phyloP scores from a whole-genome alignment of 1,140 invertebrate genomes.

The Drosophila leontia region DNA sequence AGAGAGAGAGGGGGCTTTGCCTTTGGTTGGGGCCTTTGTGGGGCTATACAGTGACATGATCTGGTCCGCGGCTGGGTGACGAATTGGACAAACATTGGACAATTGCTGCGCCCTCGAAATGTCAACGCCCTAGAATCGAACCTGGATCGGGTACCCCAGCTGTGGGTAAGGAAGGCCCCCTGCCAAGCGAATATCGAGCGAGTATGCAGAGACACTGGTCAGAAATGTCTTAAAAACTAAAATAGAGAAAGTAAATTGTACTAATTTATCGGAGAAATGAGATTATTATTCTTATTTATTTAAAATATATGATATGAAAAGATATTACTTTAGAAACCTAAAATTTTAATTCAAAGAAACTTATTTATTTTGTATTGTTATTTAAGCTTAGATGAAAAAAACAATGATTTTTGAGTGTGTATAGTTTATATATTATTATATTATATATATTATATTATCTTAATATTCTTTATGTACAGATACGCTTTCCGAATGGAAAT shows the following conservation, averaged over 20 bases:
- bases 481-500: no score
- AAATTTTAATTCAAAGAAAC: no score
- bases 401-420: no score
- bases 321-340: no score
- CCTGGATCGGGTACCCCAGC: slow-evolving; percentile 11
- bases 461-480: no score
- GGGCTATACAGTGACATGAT: slow-evolving; percentile 35
- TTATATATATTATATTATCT: no score
- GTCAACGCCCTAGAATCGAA: slow-evolving; percentile 71
- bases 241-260: background rate
- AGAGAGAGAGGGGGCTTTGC: background rate
- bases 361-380: no score
- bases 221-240: background rate
- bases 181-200: slow-evolving; percentile 27
- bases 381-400: no score
- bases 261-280: background rate
- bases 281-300: no score
- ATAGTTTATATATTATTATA: no score
- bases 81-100: slow-evolving; percentile 68
- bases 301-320: no score
- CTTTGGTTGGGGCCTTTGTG: background rate
- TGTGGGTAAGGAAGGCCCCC: slow-evolving; percentile 21
- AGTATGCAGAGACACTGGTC: slow-evolving; percentile 19
- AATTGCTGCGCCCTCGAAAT: slow-evolving; percentile 76
- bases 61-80: slow-evolving; percentile 51